Percentiles rank a stretch among this genome's conserved stretches.
These are phyloP conservation scores for Drosophila malerkotliana DNA, from an alignment of 1,140 invertebrate species.

Conservation along the genomic window DNA sequence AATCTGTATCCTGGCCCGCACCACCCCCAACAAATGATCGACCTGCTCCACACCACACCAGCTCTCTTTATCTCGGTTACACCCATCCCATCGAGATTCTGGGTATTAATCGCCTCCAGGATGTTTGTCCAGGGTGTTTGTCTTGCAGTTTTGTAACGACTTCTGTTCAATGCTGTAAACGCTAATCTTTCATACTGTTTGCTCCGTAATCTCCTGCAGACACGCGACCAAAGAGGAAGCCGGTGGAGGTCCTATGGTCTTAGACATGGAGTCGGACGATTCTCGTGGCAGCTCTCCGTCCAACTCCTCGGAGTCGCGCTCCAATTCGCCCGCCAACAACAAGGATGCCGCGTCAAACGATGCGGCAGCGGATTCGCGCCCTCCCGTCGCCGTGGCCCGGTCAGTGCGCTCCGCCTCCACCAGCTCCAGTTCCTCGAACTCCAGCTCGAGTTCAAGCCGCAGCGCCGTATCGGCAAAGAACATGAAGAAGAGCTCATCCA, in stretches of 20 bases:
- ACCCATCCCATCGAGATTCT: neutral
- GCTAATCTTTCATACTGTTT: constrained; percentile 2
- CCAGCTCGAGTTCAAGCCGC: constrained; percentile 68
- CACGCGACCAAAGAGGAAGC: constrained; percentile 24
- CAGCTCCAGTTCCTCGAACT: constrained; percentile 69
- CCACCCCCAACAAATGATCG: constrained; percentile 17
- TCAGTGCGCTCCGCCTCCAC: constrained; percentile 27
- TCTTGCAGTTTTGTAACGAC: neutral
- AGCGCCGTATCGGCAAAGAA: constrained; percentile 44
- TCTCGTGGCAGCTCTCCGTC: constrained; percentile 55
- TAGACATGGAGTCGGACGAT: constrained; percentile 75
- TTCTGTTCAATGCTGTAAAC: neutral
- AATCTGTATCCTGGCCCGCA: no score
- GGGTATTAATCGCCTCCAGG: constrained; percentile 8
- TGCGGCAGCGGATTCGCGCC: neutral
- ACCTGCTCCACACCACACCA: constrained; percentile 5
- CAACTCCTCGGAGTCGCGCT: constrained; percentile 62
- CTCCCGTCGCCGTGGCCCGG: constrained; percentile 15
- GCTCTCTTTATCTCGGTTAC: neutral
- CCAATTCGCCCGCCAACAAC: constrained; percentile 50
- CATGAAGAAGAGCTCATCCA: constrained; percentile 69
- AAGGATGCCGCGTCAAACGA: constrained; percentile 6
- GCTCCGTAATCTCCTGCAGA: constrained; percentile 52
- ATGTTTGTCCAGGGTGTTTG: constrained; percentile 12
- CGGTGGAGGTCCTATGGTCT: constrained; percentile 44